These are phyloP conservation scores for Amblyjoppa proteus DNA, from an alignment of 2,888 invertebrate genomes.

Conservation along the genomic window DNA sequence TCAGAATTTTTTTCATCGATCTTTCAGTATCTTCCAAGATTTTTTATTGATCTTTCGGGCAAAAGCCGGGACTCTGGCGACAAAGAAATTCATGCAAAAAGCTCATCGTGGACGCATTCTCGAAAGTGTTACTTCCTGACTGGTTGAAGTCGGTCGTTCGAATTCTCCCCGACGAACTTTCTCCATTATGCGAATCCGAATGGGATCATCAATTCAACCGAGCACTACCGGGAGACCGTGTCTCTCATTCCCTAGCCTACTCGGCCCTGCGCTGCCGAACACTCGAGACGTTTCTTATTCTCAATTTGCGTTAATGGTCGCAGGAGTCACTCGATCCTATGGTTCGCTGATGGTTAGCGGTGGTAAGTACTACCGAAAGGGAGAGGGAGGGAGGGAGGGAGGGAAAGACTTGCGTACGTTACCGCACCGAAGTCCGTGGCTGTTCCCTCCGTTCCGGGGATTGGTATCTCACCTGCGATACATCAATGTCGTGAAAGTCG, in stretches of 20 bases:
- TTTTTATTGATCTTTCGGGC: not conserved
- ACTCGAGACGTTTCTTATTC: slow-evolving; percentile 68
- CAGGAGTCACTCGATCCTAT: slow-evolving; percentile 57
- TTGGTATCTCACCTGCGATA: slow-evolving; percentile 71
- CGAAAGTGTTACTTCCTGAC: slow-evolving; percentile 56
- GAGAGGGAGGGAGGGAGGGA: not conserved
- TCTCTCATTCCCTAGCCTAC: slow-evolving; percentile 19
- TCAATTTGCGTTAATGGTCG: slow-evolving; percentile 71
- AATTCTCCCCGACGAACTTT: slow-evolving; percentile 64
- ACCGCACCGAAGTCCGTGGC: slow-evolving; percentile 43
- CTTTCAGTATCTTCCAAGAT: no score
- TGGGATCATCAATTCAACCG: slow-evolving; percentile 70
- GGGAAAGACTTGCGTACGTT: slow-evolving; percentile 37
- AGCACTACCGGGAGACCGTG: slow-evolving; percentile 33
- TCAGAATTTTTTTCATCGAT: no score
- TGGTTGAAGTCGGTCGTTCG: slow-evolving; percentile 42
- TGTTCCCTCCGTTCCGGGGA: slow-evolving; percentile 55
- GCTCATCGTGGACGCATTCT: not conserved
- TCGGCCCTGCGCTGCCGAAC: slow-evolving; percentile 17
- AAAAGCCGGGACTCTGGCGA: not conserved
- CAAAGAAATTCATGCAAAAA: slow-evolving; percentile 1
- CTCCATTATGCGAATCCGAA: slow-evolving; percentile 72
- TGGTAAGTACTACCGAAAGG: not conserved
- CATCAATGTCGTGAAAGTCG: slow-evolving; percentile 69
- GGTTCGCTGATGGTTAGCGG: slow-evolving; percentile 46